Evolutionary conservation across 2,888 invertebrate species (phyloP), one percentile per base, ranked within the genome.

Genomic region (Spodoptera picta): DNA sequence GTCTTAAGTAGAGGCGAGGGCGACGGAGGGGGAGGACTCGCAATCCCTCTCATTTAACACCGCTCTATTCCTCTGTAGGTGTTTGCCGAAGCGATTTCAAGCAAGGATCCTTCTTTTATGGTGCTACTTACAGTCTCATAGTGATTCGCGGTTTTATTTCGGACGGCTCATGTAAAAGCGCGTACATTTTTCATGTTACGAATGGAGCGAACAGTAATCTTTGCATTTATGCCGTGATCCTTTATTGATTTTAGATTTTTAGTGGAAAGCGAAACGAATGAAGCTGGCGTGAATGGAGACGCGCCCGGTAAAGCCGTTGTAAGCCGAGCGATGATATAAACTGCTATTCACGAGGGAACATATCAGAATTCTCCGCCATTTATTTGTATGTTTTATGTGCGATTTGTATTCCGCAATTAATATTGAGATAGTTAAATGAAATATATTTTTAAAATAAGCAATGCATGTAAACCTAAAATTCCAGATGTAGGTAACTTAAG

Each of bases 191-290:
- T 94, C 93, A 93, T 88, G 89, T 89, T 86, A 85, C 87, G 90
- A 89, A 85, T 88, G 89, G 84, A 91, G 83, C 90, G 93, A 90
- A 89, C 90, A 91, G 89, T 94, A 94, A 94, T 94, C 94, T 94
- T 94, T 93, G 93, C 93, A 93, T 94, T 94, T 94, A 94, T 92
- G 84, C 91, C 84, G 87, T 93, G 93, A 94, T 94, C 94, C 94
- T 93, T 93, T 94, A 94, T 94, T 94, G 94, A 94, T 94, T 94
- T 94, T 94, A 94, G 94, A 94, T 94, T 94, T 94, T 94, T 94
- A 93, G 93, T 90, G 90, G 90, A 90, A 92, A 93, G 82, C 91
- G 92, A 89, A 92, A 92, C 93, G 94, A 94, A 94, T 94, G 93
- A 92, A 93, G 89, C 88, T 74, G 82, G 88, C 82, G 85, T 94